Evolutionary conservation across 2,797 vertebrate species (phyloP).

Genomic region (Mus minutoides): DNA sequence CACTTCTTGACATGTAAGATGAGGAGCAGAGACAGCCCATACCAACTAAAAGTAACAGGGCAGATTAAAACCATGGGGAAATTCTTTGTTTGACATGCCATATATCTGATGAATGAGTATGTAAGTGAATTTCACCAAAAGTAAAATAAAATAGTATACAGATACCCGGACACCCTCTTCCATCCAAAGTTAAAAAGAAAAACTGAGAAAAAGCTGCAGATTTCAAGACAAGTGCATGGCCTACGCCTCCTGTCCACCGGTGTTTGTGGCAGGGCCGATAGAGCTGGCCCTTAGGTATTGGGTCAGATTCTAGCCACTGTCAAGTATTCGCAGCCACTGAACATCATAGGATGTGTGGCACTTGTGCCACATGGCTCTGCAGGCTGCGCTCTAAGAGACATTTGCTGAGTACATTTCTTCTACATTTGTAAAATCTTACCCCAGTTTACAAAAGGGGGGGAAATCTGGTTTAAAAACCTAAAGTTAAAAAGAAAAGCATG

Average conservation of each 20-base stretch:
- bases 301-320: not conserved
- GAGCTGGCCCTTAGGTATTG: not conserved
- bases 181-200: constrained; percentile 4
- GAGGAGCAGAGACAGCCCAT: constrained; percentile 40
- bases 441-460: constrained; percentile 82
- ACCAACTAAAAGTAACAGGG: constrained; percentile 60
- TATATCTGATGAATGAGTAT: constrained; percentile 38
- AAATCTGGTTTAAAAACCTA: constrained; percentile 82
- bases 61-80: not conserved
- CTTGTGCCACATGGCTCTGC: not conserved
- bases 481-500: constrained; percentile 85
- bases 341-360: not conserved
- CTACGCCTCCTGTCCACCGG: not conserved
- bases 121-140: constrained; percentile 66
- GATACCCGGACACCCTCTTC: not conserved
- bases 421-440: constrained; percentile 84
- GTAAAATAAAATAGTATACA: constrained; percentile 16
- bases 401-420: constrained; percentile 81
- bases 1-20: constrained; percentile 41
- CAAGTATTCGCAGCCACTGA: not conserved
- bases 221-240: not conserved
- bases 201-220: not conserved
- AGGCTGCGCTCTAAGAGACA: constrained; percentile 72
- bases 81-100: constrained; percentile 60
- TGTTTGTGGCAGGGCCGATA: accelerated